phyloP scores from a whole-genome alignment of 2,113 vertebrate species.

The Dinomys branickii region DNA sequence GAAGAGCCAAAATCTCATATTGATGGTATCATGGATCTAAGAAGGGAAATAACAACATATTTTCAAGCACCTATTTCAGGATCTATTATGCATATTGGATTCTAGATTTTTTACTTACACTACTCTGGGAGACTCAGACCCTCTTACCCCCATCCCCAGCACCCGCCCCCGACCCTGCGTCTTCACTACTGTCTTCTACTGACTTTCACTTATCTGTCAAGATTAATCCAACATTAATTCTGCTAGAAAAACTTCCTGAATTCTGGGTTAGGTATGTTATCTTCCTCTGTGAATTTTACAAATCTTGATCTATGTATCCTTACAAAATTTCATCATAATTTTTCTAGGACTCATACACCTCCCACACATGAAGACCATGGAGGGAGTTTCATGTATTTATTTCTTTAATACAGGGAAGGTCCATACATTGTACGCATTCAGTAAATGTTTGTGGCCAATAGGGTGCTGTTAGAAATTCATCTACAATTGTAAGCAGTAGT shows the following conservation, averaged over 20 bases:
- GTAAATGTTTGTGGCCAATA: background rate
- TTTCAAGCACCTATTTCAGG: too few relatives aligned
- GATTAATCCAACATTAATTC: background rate
- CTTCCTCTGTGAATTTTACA: background rate
- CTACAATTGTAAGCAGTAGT: background rate
- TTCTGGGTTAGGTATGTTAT: background rate
- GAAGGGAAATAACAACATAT: background rate
- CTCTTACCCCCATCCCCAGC: accelerated
- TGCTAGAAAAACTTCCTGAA: background rate
- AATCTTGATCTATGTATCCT: background rate
- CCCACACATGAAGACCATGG: background rate
- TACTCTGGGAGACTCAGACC: accelerated
- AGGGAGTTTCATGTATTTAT: background rate
- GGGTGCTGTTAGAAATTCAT: background rate
- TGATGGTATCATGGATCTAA: background rate
- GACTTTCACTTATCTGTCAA: background rate
- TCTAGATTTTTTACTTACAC: background rate
- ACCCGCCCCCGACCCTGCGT: background rate
- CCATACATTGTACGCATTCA: background rate
- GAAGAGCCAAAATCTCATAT: background rate
- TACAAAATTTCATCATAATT: background rate
- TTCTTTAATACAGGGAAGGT: background rate
- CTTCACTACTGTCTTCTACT: background rate
- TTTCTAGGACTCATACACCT: background rate
- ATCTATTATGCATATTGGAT: background rate